Base-by-base conservation (phyloP, 1,140 invertebrate species). In the Eumeta japonica region DNA sequence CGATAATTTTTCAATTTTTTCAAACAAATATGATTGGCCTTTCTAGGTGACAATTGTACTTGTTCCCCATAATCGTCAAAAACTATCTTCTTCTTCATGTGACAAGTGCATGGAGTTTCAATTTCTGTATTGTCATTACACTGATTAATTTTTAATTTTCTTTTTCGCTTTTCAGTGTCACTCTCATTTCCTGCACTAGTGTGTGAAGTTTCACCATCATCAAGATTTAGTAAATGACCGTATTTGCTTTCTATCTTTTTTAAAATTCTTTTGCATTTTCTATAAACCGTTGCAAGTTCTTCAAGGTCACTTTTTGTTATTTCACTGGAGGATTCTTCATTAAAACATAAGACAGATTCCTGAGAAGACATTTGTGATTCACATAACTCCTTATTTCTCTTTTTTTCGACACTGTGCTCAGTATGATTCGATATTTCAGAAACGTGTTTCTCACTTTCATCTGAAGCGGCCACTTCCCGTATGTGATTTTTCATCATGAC, bases 171-270 rank as follows among this genome's bases (percentile, higher is more conserved):
- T 45, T 3, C 13, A 13, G 10, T n/a, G 17, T 12, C 11, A 5
- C 11, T 38, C 38, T n/a, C 11, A n/a, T n/a, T n/a, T n/a, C n/a
- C n/a, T n/a, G n/a, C n/a, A n/a, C n/a, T n/a, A n/a, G n/a, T n/a
- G n/a, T n/a, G n/a, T n/a, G n/a, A n/a, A n/a, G n/a, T n/a, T 7
- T 24, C 20, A 24, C 20, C 20, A 7, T 24, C 20, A 11, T 52
- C 28, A 18, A 58, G 30, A 24, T 58, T 41, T 16, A 68, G 40
- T 38, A 73, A 61, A 50, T 67, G 58, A 3, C 66, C 64, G 46
- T 71, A 73, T 43, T 73, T 73, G 3, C 29, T 33, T 45, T 71
- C 64, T n/a, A 73, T 68, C 43, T 63, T 68, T 3, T 42, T 41
- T 2, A 73, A 35, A 33, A 70, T 45, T 10, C 43, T 24, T 43